Conservation (phyloP, 2,113 vertebrate genomes). For the Grus americana region DNA sequence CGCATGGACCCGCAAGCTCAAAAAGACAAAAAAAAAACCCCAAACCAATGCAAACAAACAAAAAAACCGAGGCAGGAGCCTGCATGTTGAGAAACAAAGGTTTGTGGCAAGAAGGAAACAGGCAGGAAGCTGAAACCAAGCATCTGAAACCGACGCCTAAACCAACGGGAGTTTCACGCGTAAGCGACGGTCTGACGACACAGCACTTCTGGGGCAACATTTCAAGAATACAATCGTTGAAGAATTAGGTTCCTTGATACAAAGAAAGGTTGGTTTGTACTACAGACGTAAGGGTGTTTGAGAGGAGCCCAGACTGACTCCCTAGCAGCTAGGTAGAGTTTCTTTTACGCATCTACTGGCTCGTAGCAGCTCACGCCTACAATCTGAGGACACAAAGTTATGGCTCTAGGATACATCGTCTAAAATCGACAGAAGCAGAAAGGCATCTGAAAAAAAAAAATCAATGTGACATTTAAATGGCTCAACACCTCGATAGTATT, state of each 20-base stretch:
- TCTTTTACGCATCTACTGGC: slow-evolving; percentile 53
- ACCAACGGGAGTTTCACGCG: background rate
- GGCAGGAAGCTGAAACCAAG: background rate
- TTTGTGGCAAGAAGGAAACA: background rate
- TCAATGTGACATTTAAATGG: background rate
- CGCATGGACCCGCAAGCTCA: background rate
- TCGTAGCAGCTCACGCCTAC: slow-evolving; percentile 68
- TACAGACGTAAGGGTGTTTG: background rate
- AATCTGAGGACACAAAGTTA: slow-evolving; percentile 57
- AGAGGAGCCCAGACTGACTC: background rate
- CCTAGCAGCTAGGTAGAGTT: slow-evolving; percentile 7
- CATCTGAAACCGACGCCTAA: background rate
- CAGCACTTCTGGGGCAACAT: slow-evolving; percentile 32
- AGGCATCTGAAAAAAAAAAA: slow-evolving; percentile 57
- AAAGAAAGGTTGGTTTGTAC: slow-evolving; percentile 46
- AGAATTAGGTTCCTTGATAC: slow-evolving; percentile 49
- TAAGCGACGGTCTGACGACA: background rate
- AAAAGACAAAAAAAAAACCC: background rate
- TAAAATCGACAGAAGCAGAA: slow-evolving; percentile 60
- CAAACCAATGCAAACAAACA: background rate
- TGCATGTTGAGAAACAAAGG: background rate
- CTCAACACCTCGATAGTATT: slow-evolving; percentile 35
- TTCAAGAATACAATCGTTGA: slow-evolving; percentile 2
- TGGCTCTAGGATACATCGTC: slow-evolving; percentile 66
- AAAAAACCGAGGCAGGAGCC: background rate